Percentiles rank a stretch among this genome's conserved stretches.
phyloP scores from a whole-genome alignment of 2,888 invertebrate genomes.

The Lepidochrysops patricia region DNA sequence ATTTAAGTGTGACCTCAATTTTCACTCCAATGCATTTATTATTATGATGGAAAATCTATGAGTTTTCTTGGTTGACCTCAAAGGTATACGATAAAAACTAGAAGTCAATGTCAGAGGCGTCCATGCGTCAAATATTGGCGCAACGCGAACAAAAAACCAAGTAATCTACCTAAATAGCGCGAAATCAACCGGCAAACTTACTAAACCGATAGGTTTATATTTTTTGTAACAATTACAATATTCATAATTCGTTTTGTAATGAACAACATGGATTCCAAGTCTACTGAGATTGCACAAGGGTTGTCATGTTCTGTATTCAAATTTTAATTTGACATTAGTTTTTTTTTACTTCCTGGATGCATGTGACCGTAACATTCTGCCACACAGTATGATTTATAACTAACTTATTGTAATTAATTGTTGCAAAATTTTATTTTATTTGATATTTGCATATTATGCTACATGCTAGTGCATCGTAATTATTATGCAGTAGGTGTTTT shows the following conservation, averaged over 20 bases:
- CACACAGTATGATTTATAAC: background rate
- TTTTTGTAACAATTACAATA: slow-evolving; percentile 34
- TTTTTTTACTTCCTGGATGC: background rate
- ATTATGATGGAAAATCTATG: slow-evolving; percentile 31
- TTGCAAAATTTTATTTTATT: background rate
- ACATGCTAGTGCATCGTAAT: background rate
- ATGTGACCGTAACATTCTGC: background rate
- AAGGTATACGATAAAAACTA: slow-evolving; percentile 49
- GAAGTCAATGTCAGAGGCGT: slow-evolving; percentile 59
- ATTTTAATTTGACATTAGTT: background rate
- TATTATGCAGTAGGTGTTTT: background rate
- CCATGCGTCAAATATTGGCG: slow-evolving; percentile 65
- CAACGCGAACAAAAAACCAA: slow-evolving; percentile 61
- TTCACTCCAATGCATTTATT: slow-evolving; percentile 26
- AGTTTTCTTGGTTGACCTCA: slow-evolving; percentile 37
- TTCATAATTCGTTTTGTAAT: slow-evolving; percentile 27
- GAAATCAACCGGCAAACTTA: slow-evolving; percentile 59
- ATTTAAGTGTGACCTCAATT: slow-evolving; percentile 19
- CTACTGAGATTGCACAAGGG: background rate
- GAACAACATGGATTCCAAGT: slow-evolving; percentile 14
- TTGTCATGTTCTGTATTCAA: background rate
- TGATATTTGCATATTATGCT: background rate
- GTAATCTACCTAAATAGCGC: slow-evolving; percentile 69
- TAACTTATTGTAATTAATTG: background rate
- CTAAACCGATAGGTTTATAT: slow-evolving; percentile 43